Conservation (phyloP, 2,888 invertebrate genomes). For the Clostera curtula region DNA sequence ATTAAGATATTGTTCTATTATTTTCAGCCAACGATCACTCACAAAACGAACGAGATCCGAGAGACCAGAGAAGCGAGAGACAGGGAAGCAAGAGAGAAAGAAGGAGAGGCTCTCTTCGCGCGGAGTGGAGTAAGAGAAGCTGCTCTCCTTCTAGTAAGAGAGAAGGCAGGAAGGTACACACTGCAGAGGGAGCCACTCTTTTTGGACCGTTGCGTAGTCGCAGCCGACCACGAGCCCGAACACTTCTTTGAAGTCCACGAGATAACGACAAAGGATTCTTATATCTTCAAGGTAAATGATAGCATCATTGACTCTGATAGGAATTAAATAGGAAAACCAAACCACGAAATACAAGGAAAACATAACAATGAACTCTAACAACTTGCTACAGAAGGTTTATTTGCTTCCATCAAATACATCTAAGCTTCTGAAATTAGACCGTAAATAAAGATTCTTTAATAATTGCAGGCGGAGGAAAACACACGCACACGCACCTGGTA, state of each 20-base stretch:
- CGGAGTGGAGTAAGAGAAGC: constrained; percentile 89
- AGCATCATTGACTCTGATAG: not conserved
- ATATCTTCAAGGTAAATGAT: constrained; percentile 89
- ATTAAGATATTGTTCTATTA: too few species aligned
- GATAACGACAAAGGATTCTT: constrained; percentile 92
- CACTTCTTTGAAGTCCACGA: constrained; percentile 97
- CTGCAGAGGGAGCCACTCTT: constrained; percentile 92
- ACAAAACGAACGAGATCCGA: constrained; percentile 79
- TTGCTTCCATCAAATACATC: too few species aligned
- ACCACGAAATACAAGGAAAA: not conserved
- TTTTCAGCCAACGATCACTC: constrained; percentile 81
- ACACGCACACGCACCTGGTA: constrained; percentile 92
- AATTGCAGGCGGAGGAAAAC: constrained; percentile 89
- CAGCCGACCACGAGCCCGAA: constrained; percentile 91
- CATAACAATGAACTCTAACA: not conserved
- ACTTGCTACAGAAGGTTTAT: too few species aligned
- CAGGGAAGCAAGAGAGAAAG: constrained; percentile 58
- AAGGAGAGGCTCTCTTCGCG: constrained; percentile 76
- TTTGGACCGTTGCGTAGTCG: constrained; percentile 93
- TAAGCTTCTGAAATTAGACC: too few species aligned
- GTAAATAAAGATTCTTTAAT: constrained; percentile 9
- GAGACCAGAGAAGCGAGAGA: constrained; percentile 62
- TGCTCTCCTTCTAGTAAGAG: constrained; percentile 89
- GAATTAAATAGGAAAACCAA: not conserved
- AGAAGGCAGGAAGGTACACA: constrained; percentile 91